Conservation (phyloP, 2,888 invertebrate genomes). For the Adineta ricciae region DNA sequence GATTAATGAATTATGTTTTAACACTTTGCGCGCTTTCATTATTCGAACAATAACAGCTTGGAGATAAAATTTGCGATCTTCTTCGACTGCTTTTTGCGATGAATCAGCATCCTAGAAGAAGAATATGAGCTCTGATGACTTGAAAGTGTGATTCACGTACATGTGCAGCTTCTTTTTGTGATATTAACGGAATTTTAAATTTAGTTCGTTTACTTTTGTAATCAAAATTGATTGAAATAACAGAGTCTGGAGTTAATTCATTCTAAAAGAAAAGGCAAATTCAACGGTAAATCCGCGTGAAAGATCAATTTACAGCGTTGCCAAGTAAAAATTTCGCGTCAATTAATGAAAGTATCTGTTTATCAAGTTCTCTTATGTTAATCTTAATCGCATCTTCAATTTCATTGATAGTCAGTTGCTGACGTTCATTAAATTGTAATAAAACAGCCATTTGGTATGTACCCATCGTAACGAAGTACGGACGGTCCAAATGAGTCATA, state of each 20-base stretch:
- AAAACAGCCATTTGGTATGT: slow-evolving; percentile 69
- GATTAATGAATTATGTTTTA: slow-evolving; percentile 73
- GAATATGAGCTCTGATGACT: slow-evolving; percentile 37
- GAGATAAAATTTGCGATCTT: slow-evolving; percentile 84
- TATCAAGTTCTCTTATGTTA: slow-evolving; percentile 68
- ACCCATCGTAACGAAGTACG: slow-evolving; percentile 75
- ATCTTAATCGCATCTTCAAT: slow-evolving; percentile 64
- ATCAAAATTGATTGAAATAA: slow-evolving; percentile 65
- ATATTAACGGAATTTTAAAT: slow-evolving; percentile 68
- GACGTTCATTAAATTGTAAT: slow-evolving; percentile 64
- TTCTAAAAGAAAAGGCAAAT: not conserved
- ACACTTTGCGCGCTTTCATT: slow-evolving; percentile 80
- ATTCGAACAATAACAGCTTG: slow-evolving; percentile 59
- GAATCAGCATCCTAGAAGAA: slow-evolving; percentile 57
- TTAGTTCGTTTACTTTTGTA: slow-evolving; percentile 82
- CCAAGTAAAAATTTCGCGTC: slow-evolving; percentile 61
- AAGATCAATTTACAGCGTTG: not conserved
- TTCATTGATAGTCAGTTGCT: slow-evolving; percentile 60
- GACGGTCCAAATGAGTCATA: slow-evolving; percentile 62
- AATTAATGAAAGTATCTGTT: slow-evolving; percentile 72
- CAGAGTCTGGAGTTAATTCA: slow-evolving; percentile 44
- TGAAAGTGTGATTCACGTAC: slow-evolving; percentile 37
- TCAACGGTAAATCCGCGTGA: not conserved
- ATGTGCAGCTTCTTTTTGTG: slow-evolving; percentile 69
- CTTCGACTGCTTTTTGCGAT: slow-evolving; percentile 72